Conservation (phyloP, 2,888 invertebrate genomes). For the Andrena dorsata region DNA sequence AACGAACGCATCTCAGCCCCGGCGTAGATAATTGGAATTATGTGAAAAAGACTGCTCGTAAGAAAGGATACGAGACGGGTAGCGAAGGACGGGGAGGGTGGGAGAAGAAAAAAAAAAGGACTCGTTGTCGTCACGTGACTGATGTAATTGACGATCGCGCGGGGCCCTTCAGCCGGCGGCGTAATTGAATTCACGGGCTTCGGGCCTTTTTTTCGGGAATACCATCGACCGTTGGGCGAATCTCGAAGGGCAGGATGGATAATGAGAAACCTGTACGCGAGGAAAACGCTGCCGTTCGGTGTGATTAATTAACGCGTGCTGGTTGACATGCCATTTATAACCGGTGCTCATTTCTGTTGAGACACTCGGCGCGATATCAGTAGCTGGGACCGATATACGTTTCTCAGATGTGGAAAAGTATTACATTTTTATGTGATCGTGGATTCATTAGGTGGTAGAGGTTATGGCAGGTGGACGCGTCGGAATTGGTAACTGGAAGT, state of each 20-base stretch:
- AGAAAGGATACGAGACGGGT: constrained; percentile 58
- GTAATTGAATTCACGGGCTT: constrained; percentile 81
- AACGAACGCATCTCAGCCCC: constrained; percentile 57
- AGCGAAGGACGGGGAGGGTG: neutral
- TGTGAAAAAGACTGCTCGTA: constrained; percentile 77
- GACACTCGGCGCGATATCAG: neutral
- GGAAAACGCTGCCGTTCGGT: constrained; percentile 21
- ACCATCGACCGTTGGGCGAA: constrained; percentile 50
- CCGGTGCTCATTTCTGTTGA: constrained; percentile 12
- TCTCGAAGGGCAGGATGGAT: constrained; percentile 34
- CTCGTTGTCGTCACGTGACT: constrained; percentile 79
- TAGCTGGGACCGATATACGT: neutral
- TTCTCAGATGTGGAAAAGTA: neutral
- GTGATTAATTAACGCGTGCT: constrained; percentile 55
- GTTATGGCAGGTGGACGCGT: too few species aligned
- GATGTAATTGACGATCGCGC: constrained; percentile 80
- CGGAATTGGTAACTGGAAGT: too few species aligned
- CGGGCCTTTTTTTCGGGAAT: constrained; percentile 60
- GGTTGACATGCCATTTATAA: constrained; percentile 39
- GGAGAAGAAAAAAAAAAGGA: constrained; percentile 59
- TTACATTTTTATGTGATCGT: too few species aligned
- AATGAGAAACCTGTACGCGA: constrained; percentile 48
- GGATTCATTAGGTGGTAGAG: too few species aligned
- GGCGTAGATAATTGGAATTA: constrained; percentile 83
- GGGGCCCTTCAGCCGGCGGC: constrained; percentile 56